phyloP scores from a whole-genome alignment of 2,113 vertebrate genomes.

The Protobothrops flavoviridis region DNA sequence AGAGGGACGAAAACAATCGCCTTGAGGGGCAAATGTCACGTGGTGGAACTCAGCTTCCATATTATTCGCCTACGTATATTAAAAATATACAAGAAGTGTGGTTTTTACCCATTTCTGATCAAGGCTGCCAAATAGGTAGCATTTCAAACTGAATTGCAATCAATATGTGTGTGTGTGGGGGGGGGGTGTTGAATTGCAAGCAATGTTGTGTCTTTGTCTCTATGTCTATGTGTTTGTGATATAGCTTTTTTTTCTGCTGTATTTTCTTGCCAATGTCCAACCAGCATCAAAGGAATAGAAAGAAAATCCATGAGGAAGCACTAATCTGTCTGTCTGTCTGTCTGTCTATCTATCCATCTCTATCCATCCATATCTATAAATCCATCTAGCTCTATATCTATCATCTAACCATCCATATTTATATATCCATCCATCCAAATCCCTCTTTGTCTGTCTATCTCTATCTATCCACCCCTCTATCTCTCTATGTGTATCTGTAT shows the following conservation, averaged over 20 bases:
- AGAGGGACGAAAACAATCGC: conserved; percentile 65
- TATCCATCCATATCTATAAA: not conserved
- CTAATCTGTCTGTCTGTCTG: not conserved
- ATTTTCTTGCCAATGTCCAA: not conserved
- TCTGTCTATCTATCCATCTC: too few relatives aligned
- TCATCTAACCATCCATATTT: too few relatives aligned
- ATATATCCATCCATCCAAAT: too few relatives aligned
- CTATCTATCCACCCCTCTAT: too few relatives aligned
- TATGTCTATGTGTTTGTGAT: not conserved
- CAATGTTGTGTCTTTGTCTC: not conserved
- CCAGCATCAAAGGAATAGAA: not conserved
- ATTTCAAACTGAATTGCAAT: not conserved
- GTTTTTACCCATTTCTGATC: not conserved
- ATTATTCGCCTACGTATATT: too few relatives aligned
- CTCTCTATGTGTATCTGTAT: too few relatives aligned
- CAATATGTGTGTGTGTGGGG: not conserved
- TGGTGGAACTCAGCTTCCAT: not conserved
- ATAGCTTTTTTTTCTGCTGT: not conserved
- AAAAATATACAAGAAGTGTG: not conserved
- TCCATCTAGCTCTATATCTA: not conserved
- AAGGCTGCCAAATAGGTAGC: not conserved
- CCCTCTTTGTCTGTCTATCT: too few relatives aligned
- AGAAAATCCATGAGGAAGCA: not conserved
- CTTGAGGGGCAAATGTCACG: conserved; percentile 55
- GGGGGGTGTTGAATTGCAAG: not conserved